Evolutionary conservation across 2,888 invertebrate species (phyloP).

Genomic region (Xanthorhoe spadicearia): DNA sequence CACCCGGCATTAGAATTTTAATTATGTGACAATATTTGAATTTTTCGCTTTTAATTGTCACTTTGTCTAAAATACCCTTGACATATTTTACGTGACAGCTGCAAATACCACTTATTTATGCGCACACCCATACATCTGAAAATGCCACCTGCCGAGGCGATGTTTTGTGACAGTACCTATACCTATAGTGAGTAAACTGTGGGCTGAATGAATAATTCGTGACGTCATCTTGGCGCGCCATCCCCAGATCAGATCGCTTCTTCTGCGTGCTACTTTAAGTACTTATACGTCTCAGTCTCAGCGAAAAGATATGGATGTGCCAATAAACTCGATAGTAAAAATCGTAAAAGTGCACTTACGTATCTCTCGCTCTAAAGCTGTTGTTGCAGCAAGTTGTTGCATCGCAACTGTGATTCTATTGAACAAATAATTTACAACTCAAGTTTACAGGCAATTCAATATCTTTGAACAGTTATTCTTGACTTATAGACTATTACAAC

Average conservation of each 20-base stretch:
- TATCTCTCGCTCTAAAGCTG: constrained; percentile 4
- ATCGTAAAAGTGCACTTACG: constrained; percentile 23
- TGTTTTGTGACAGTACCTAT: constrained; percentile 9
- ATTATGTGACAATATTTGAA: background rate
- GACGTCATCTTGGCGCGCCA: constrained; percentile 70
- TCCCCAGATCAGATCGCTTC: constrained; percentile 70
- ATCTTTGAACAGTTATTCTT: constrained; percentile 23
- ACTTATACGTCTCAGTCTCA: constrained; percentile 16
- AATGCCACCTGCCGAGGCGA: constrained; percentile 23
- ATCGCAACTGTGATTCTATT: constrained; percentile 20
- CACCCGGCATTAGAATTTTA: background rate
- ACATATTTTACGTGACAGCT: constrained; percentile 7
- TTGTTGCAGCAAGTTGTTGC: too few relatives aligned
- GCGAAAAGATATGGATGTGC: constrained; percentile 19
- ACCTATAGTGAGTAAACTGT: constrained; percentile 13
- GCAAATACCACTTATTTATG: constrained; percentile 5
- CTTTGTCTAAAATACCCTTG: background rate
- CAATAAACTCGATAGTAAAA: constrained; percentile 21
- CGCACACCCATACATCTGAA: constrained; percentile 10
- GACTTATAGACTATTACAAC: constrained; percentile 30
- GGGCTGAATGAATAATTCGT: constrained; percentile 61
- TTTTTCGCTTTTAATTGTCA: background rate
- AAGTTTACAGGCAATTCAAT: constrained; percentile 30
- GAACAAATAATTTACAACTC: constrained; percentile 18
- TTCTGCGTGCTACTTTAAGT: constrained; percentile 44